These are phyloP conservation scores for Tapirus terrestris DNA, from an alignment of 2,113 vertebrate genomes.

Conservation along the genomic window DNA sequence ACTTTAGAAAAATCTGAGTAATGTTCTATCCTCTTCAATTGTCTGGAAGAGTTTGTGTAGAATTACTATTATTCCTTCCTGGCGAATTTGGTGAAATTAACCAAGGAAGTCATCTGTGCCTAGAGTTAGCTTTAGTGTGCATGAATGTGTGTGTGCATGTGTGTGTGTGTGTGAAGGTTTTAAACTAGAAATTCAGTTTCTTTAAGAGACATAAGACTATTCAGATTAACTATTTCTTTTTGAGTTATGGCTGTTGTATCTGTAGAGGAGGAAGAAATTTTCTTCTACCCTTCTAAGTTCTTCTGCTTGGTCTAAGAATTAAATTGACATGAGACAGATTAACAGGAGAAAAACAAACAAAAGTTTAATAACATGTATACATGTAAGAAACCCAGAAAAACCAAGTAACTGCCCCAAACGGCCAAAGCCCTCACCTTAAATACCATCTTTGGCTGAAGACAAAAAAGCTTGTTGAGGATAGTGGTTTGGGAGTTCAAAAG, in stretches of 20 bases:
- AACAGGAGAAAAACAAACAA: too few relatives aligned
- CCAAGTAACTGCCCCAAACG: too few relatives aligned
- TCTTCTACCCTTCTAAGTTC: too few relatives aligned
- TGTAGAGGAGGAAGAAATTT: background rate
- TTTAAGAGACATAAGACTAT: background rate
- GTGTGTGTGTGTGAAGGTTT: background rate
- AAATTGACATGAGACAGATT: too few relatives aligned
- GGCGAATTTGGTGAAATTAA: background rate
- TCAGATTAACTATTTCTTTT: background rate
- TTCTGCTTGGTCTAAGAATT: too few relatives aligned
- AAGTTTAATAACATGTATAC: too few relatives aligned
- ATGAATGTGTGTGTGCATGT: too few relatives aligned
- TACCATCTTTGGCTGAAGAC: too few relatives aligned
- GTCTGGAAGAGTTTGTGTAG: background rate
- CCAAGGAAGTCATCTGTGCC: background rate
- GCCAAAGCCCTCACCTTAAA: too few relatives aligned
- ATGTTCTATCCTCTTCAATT: background rate
- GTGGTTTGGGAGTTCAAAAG: too few relatives aligned
- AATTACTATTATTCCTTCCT: background rate
- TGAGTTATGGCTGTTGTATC: background rate
- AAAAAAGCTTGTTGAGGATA: too few relatives aligned
- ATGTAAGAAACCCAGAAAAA: too few relatives aligned
- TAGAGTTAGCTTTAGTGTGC: background rate
- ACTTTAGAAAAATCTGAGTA: background rate
- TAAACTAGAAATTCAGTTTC: background rate